Evolutionary conservation across 2,797 vertebrate species (phyloP), one percentile per base, ranked within the genome.

Genomic region (Rhincodon typus): DNA sequence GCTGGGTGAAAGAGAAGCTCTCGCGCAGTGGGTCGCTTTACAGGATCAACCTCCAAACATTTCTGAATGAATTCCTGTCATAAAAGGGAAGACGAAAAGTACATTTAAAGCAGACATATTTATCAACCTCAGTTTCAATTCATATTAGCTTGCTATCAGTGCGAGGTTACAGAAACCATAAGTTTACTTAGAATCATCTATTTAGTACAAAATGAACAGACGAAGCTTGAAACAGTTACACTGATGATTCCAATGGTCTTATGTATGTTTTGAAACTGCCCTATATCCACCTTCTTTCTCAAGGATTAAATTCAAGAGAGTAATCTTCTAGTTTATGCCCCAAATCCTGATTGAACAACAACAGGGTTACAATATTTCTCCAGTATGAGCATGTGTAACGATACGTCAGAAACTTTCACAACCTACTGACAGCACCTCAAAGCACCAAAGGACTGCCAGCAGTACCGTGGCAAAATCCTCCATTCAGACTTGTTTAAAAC

Each of bases 1-100:
- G 99, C 99, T 96, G 98, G 99, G 96, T 99, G 98, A 96, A 99
- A 99, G 3, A 99, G 97, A 72, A 99, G 98, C 97, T 99, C 99
- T 96, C 98, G 98, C 15, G 99, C 99, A 2, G 99, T 99, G 96
- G 99, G 99, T 66, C 99, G 98, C 96, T 98, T 98, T 96, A 97
- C 96, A n/a, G 99, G 99, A 96, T 99, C 99, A 88, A 98, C 97
- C 72, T 99, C 98, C 96, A 99, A 97, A 98, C 99, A 99, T 97
- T 99, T 99, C 96, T 99, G 99, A 96, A 99, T 99, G 96, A 99
- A 99, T 96, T 99, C 99, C 99, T 99, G 94, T 3, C 96, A 82
- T n/a, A 95, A 95, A 77, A 50, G 46, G 50, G 38, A 27, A 62
- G n/a, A 90, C 4, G 53, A 57, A 93, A 62, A 67, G 42, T 69